A percentile compares a stretch with the other conserved stretches of the same genome.
These are phyloP conservation scores for Eptesicus fuscus DNA, from an alignment of 2,113 vertebrate genomes.

Conservation along the genomic window DNA sequence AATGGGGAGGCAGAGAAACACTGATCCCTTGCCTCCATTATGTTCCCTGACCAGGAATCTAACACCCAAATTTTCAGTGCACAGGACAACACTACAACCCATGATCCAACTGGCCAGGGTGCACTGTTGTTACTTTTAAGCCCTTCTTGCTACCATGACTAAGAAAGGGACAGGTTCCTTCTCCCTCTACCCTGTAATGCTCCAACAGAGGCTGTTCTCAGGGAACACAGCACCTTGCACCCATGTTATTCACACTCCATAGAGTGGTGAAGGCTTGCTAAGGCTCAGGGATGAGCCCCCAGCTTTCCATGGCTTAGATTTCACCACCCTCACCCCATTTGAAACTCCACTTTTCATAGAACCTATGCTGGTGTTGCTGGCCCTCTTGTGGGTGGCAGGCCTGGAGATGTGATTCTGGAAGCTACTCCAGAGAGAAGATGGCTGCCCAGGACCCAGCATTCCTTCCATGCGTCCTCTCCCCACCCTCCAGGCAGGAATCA, in stretches of 20 bases:
- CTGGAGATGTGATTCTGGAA: not conserved
- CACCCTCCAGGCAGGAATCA: not conserved
- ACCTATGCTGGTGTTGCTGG: rapidly evolving
- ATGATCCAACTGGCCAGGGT: no score
- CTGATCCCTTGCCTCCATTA: no score
- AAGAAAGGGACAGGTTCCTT: rapidly evolving
- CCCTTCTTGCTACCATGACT: rapidly evolving
- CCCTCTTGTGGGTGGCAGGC: rapidly evolving
- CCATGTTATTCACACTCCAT: rapidly evolving
- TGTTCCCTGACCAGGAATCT: no score
- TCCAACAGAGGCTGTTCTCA: not conserved
- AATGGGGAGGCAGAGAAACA: no score
- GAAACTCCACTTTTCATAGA: not conserved
- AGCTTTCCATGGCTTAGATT: not conserved
- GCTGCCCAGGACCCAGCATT: rapidly evolving
- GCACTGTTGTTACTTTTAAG: rapidly evolving
- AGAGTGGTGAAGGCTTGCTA: no score
- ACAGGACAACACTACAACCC: no score
- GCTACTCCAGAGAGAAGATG: not conserved
- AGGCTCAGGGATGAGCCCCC: not conserved
- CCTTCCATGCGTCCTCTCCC: no score
- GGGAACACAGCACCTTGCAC: not conserved
- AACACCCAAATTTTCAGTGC: no score
- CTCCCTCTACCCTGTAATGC: rapidly evolving
- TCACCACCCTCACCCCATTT: not conserved